phyloP scores from a whole-genome alignment of 2,113 vertebrate species.

The Plecotus auritus region DNA sequence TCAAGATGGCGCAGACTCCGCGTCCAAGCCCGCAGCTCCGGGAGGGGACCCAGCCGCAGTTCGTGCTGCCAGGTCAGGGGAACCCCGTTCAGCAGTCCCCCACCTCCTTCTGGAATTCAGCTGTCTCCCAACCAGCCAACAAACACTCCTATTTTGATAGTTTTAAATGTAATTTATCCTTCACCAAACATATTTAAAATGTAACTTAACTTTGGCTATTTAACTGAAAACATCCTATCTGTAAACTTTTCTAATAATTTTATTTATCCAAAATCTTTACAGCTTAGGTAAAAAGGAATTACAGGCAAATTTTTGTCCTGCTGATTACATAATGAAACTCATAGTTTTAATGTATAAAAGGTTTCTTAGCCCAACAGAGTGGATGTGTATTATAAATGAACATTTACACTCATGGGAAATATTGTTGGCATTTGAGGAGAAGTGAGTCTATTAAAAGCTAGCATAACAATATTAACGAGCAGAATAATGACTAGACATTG shows the following conservation, averaged over 20 bases:
- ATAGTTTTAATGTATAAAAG: not conserved
- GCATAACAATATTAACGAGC: not conserved
- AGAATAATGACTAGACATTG: not conserved
- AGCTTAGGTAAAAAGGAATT: not conserved
- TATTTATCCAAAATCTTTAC: not conserved
- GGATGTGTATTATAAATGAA: slow-evolving; percentile 4
- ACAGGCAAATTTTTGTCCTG: not conserved
- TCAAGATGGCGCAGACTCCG: no score
- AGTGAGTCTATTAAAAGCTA: not conserved
- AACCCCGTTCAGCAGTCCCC: no score
- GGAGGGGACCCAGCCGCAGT: no score
- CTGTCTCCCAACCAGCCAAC: no score
- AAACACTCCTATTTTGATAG: not conserved
- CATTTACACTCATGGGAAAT: not conserved
- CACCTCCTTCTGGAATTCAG: no score
- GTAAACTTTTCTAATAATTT: not conserved
- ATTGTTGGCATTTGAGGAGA: not conserved
- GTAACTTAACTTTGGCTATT: not conserved
- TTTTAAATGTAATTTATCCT: not conserved
- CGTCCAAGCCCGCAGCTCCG: no score
- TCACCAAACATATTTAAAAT: not conserved
- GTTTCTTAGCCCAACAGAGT: not conserved
- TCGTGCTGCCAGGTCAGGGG: no score
- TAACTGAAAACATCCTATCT: not conserved
- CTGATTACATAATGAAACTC: not conserved